These are phyloP conservation scores for Steatornis caripensis DNA, from an alignment of 2,113 vertebrate genomes.

Conservation along the genomic window DNA sequence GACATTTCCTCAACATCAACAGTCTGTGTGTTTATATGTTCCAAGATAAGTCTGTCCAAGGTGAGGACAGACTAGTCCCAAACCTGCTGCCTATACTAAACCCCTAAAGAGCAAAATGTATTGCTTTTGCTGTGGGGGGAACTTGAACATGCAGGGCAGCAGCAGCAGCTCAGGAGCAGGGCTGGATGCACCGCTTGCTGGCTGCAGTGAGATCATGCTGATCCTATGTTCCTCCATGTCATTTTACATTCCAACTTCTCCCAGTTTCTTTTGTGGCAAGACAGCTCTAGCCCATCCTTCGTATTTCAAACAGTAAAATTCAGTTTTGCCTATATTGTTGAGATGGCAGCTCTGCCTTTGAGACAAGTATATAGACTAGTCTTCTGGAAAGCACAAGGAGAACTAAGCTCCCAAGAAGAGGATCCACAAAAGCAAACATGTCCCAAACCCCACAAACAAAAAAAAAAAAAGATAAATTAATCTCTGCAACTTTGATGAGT, in stretches of 20 bases:
- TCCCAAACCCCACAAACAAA: not conserved
- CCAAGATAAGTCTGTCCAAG: no score
- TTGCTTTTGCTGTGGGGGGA: not conserved
- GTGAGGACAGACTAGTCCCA: not conserved
- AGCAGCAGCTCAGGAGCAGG: not conserved
- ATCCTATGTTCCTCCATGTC: not conserved
- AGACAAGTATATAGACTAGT: not conserved
- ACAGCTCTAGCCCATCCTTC: not conserved
- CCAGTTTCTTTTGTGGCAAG: not conserved
- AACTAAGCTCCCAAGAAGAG: not conserved
- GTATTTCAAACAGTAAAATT: not conserved
- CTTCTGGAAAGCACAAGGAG: not conserved
- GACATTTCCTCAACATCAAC: not conserved
- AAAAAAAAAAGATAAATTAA: not conserved
- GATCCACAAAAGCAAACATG: not conserved
- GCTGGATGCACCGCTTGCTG: not conserved
- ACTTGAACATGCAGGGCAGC: not conserved
- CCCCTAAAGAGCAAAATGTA: not conserved
- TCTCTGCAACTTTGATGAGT: not conserved
- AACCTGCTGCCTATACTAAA: not conserved
- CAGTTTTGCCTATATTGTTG: not conserved
- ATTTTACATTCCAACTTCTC: not conserved
- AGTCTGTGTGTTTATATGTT: not conserved
- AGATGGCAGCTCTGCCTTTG: not conserved
- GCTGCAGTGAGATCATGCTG: rapidly evolving